These are phyloP conservation scores for Phalanger gymnotis DNA, from an alignment of 2,797 vertebrate genomes.

Conservation along the genomic window DNA sequence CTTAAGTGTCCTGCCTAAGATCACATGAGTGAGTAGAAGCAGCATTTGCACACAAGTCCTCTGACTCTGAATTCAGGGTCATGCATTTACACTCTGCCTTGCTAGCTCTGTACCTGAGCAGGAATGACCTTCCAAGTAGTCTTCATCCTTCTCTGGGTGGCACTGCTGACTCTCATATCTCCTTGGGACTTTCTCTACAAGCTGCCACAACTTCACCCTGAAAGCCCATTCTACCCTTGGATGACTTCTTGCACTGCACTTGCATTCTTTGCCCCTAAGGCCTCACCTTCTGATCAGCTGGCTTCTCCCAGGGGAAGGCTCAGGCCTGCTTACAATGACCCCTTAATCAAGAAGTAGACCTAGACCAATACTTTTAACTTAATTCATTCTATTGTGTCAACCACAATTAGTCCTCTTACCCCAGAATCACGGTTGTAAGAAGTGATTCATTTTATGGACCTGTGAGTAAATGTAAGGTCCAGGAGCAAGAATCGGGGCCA, in stretches of 20 bases:
- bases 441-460: conserved; percentile 89
- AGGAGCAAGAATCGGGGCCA: conserved; percentile 59
- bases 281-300: neutral
- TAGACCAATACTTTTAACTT: conserved; percentile 90
- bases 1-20: neutral
- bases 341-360: conserved; percentile 87
- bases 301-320: neutral
- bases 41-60: neutral
- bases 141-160: neutral
- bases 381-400: conserved; percentile 88
- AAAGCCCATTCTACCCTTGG: neutral
- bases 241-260: neutral
- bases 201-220: fast-evolving
- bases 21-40: neutral
- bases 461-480: conserved; percentile 82
- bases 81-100: neutral
- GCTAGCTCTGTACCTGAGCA: no score
- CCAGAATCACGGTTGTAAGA: conserved; percentile 88
- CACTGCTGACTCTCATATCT: neutral
- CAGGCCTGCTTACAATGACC: conserved; percentile 74
- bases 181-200: neutral
- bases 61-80: neutral
- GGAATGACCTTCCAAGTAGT: neutral
- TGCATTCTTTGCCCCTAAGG: neutral
- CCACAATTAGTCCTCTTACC: conserved; percentile 85